These are phyloP conservation scores for Heterodera filipjevi DNA, from an alignment of 2,888 invertebrate species.

Conservation along the genomic window DNA sequence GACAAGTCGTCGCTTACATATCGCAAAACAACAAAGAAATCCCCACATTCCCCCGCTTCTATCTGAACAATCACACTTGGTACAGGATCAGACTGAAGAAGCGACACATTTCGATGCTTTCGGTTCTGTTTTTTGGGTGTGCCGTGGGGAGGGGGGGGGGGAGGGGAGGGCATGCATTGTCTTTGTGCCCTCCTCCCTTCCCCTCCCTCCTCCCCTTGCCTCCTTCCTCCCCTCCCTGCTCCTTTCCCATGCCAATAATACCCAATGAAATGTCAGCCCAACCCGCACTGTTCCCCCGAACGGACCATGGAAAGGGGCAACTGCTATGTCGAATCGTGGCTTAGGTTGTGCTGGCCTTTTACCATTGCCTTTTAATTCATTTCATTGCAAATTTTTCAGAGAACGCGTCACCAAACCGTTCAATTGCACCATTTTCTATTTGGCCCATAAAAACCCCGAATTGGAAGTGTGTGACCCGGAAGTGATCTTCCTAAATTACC, in stretches of 20 bases:
- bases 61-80: slow-evolving; percentile 38
- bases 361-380: not conserved
- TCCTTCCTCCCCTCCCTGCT: too few species aligned
- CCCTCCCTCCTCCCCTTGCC: too few species aligned
- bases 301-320: slow-evolving; percentile 27
- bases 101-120: slow-evolving; percentile 32
- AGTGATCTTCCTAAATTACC: slow-evolving; percentile 35
- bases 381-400: slow-evolving; percentile 12
- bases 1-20: slow-evolving; percentile 33
- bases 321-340: slow-evolving; percentile 40
- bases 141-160: too few species aligned
- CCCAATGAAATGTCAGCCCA: slow-evolving; percentile 23
- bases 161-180: too few species aligned
- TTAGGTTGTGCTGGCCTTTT: slow-evolving; percentile 28
- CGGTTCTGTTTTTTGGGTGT: not conserved
- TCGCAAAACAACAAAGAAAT: slow-evolving; percentile 38
- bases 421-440: slow-evolving; percentile 40
- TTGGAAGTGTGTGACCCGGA: slow-evolving; percentile 36
- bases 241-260: not conserved
- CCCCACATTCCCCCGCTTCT: slow-evolving; percentile 38
- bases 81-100: slow-evolving; percentile 35
- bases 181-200: too few species aligned
- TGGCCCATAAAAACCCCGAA: slow-evolving; percentile 32
- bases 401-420: slow-evolving; percentile 38
- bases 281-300: slow-evolving; percentile 32